phyloP scores from a whole-genome alignment of 37 sponge, comb jelly and placozoan genomes.

The Mnemiopsis leidyi region DNA sequence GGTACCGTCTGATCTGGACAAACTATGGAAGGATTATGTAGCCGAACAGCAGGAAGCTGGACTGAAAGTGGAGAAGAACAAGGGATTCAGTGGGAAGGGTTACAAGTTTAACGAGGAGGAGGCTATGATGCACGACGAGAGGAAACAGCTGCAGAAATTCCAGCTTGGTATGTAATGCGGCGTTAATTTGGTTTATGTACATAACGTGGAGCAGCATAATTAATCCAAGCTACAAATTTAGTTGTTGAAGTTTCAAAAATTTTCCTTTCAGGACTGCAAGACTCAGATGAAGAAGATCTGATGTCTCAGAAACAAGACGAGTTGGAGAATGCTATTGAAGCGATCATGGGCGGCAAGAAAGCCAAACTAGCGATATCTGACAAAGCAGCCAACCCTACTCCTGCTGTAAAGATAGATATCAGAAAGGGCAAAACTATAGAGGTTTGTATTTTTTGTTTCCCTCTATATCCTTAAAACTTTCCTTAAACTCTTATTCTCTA shows the following conservation, averaged over 20 bases:
- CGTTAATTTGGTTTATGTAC: neutral
- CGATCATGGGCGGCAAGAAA: slow-evolving; percentile 62
- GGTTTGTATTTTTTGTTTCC: too few relatives aligned
- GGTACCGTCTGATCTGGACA: slow-evolving; percentile 84
- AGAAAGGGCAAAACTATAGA: slow-evolving; percentile 60
- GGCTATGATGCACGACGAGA: slow-evolving; percentile 78
- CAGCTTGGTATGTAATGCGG: slow-evolving; percentile 33
- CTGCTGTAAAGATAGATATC: slow-evolving; percentile 32
- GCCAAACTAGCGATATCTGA: slow-evolving; percentile 5
- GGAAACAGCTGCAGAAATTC: slow-evolving; percentile 85
- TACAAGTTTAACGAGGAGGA: slow-evolving; percentile 95
- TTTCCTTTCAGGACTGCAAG: slow-evolving; percentile 34
- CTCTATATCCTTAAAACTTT: too few relatives aligned
- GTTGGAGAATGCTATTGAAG: slow-evolving; percentile 55
- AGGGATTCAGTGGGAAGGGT: slow-evolving; percentile 70
- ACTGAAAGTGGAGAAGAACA: slow-evolving; percentile 68
- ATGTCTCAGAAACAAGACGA: slow-evolving; percentile 65
- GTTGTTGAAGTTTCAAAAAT: too few relatives aligned
- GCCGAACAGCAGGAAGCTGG: slow-evolving; percentile 73
- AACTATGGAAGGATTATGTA: slow-evolving; percentile 81
- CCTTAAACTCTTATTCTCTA: too few relatives aligned
- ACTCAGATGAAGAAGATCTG: slow-evolving; percentile 56
- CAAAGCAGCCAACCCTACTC: slow-evolving; percentile 15
- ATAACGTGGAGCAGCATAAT: too few relatives aligned
- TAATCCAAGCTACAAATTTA: too few relatives aligned